Evolutionary conservation across 2,113 vertebrate species (phyloP), one percentile per base, ranked within the genome.

Genomic region (Urocynchramus pylzowi): DNA sequence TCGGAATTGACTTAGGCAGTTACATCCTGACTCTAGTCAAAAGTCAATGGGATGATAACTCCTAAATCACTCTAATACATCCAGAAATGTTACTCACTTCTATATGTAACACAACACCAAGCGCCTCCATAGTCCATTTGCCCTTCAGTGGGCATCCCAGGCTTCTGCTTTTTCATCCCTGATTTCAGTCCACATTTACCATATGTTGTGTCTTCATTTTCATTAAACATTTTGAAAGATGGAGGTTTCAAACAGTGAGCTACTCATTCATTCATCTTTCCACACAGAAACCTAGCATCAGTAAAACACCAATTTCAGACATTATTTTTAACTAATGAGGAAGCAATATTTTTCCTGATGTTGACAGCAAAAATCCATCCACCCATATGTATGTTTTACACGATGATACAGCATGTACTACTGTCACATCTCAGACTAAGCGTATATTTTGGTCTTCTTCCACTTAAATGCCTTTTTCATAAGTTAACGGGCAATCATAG

Each of bases 401-500:
- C 61, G 70, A 89, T 65, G 47, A 77, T 68, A 70, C 27, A 87
- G 63, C 41, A 45, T 9, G 19, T 90, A 45, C 68, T 60, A 60
- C 39, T 74, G 71, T n/a, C 81, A 47, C 54, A 68, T 84, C 65
- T 91, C 82, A 91, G 30, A 87, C 45, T 78, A 76, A 87, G 42
- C 3, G 0, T 50, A n/a, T 56, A 20, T 68, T 95, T 94, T 87
- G 42, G 28, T 64, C 71, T 86, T 78, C 67, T 95, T 92, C 76
- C 84, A 42, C 19, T 82, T 82, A 82, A 37, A 18, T 50, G n/a
- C 35, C 42, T 71, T 84, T 87, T 90, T 90, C 94, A 76, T 91
- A 91, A 96, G 89, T 97, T 96, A 93, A 97, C 94, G 90, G 97
- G 93, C 96, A 98, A 95, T 82, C 96, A 96, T 77, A 84, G 92